Evolutionary conservation across 2,888 invertebrate species (phyloP).

Genomic region (Aelia acuminata): DNA sequence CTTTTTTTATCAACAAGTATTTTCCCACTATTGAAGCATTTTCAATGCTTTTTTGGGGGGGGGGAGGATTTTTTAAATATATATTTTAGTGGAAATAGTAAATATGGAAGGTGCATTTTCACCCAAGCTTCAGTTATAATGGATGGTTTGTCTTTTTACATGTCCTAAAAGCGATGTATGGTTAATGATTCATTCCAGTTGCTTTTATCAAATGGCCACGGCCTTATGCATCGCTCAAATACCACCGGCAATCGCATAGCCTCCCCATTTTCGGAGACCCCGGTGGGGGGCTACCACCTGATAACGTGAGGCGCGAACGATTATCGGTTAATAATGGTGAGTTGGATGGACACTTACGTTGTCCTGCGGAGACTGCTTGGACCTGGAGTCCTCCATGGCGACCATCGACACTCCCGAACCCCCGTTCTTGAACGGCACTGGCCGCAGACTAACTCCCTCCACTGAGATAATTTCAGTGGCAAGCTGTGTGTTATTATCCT

Average conservation of each 20-base stretch:
- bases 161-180: neutral
- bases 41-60: too few species aligned
- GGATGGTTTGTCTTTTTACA: neutral
- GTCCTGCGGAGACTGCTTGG: constrained; percentile 50
- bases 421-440: constrained; percentile 48
- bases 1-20: too few species aligned
- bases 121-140: too few species aligned
- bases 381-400: constrained; percentile 44
- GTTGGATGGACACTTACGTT: neutral
- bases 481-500: constrained; percentile 37
- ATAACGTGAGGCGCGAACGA: neutral
- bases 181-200: neutral
- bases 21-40: too few species aligned
- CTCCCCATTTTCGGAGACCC: neutral
- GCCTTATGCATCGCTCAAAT: neutral
- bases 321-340: neutral
- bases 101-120: too few species aligned
- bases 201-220: neutral
- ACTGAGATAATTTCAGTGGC: constrained; percentile 44
- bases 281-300: neutral
- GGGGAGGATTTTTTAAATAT: too few species aligned
- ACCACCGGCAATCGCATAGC: neutral
- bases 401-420: constrained; percentile 49
- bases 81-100: too few species aligned
- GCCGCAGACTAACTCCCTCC: constrained; percentile 48